A percentile compares a stretch with the other conserved stretches of the same genome.
Evolutionary conservation across 2,888 invertebrate species (phyloP).

Genomic region (Labia minor): DNA sequence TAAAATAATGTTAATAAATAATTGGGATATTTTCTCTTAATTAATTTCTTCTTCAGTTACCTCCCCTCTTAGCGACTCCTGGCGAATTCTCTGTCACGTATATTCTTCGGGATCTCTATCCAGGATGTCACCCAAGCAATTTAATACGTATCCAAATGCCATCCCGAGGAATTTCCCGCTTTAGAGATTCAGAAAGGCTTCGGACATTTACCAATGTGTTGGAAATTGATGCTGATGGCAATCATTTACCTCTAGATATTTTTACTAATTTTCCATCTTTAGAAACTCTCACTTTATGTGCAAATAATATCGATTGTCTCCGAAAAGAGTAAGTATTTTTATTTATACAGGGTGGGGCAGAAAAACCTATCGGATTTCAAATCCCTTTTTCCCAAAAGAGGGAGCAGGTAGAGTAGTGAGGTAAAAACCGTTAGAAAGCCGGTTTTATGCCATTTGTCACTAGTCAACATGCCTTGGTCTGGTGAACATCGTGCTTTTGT

Average conservation of each 20-base stretch:
- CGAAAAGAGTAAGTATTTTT: not conserved
- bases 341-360: no score
- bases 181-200: not conserved
- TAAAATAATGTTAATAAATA: no score
- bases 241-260: not conserved
- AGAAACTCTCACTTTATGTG: slow-evolving; percentile 14
- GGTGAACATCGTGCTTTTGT: no score
- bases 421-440: no score
- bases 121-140: not conserved
- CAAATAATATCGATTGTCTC: not conserved
- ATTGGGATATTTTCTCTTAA: not conserved
- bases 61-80: not conserved
- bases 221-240: slow-evolving; percentile 9
- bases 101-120: slow-evolving; percentile 1
- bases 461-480: no score
- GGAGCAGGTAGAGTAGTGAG: no score
- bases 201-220: not conserved
- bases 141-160: slow-evolving; percentile 6
- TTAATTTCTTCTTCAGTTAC: not conserved
- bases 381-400: no score
- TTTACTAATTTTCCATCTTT: not conserved
- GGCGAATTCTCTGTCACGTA: not conserved
- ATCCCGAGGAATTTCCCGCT: not conserved
- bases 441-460: no score
- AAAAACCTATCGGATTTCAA: no score